A percentile compares a stretch with the other conserved stretches of the same genome.
Evolutionary conservation across 1,140 invertebrate species (phyloP).

Genomic region (Telenomus remus): DNA sequence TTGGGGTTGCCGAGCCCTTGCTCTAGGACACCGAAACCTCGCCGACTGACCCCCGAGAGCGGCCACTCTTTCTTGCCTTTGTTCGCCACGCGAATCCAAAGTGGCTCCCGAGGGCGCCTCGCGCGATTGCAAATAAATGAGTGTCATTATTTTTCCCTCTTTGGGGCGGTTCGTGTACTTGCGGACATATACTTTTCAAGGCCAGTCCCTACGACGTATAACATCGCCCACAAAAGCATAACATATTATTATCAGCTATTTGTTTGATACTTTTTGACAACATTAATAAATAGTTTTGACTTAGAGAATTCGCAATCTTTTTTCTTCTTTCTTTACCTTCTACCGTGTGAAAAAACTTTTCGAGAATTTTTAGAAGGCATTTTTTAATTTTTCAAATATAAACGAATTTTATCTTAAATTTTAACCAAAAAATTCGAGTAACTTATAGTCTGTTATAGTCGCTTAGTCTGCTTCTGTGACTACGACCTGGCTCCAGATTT

Average conservation of each 20-base stretch:
- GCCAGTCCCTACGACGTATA: background rate
- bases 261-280: background rate
- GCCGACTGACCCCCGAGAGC: slow-evolving; percentile 48
- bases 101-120: slow-evolving; percentile 44
- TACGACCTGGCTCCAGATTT: too few relatives aligned
- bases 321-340: too few relatives aligned
- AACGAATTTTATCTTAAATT: too few relatives aligned
- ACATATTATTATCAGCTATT: background rate
- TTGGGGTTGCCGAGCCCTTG: slow-evolving; percentile 62
- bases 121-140: slow-evolving; percentile 56
- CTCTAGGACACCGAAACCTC: slow-evolving; percentile 55
- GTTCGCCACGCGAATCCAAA: slow-evolving; percentile 51
- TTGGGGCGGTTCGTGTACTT: slow-evolving; percentile 35
- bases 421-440: too few relatives aligned
- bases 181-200: slow-evolving; percentile 45
- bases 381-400: too few relatives aligned
- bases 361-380: too few relatives aligned
- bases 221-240: background rate
- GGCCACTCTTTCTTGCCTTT: slow-evolving; percentile 51
- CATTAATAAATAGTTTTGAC: background rate
- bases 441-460: too few relatives aligned
- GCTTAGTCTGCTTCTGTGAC: too few relatives aligned
- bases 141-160: slow-evolving; percentile 49
- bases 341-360: too few relatives aligned
- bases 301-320: too few relatives aligned